Evolutionary conservation across 2,113 vertebrate genomes (phyloP).

Genomic region (Rhabdomys dilectus): DNA sequence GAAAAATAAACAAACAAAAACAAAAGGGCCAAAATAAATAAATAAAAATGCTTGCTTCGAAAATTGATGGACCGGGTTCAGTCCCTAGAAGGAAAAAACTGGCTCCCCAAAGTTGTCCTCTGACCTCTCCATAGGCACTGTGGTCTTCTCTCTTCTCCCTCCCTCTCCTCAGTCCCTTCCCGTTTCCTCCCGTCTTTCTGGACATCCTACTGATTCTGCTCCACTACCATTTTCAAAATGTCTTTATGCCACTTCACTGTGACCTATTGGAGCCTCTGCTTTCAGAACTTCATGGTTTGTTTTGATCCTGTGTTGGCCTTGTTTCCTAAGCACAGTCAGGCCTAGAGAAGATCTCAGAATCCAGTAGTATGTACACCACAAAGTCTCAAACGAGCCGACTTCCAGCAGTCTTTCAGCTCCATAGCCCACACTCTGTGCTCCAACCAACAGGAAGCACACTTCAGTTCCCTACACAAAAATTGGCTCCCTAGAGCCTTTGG

Average conservation of each 20-base stretch:
- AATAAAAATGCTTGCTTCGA: not conserved
- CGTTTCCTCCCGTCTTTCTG: not conserved
- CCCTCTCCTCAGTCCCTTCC: not conserved
- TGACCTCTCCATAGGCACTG: not conserved
- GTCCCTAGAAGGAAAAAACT: not conserved
- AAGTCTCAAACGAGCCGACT: constrained; percentile 2
- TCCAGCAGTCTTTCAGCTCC: not conserved
- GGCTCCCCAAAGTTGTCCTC: not conserved
- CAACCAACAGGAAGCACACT: not conserved
- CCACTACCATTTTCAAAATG: not conserved
- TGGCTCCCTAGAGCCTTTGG: not conserved
- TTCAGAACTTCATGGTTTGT: constrained; percentile 22
- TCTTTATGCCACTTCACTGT: not conserved
- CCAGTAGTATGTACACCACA: not conserved
- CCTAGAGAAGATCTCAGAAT: not conserved
- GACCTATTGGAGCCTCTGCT: not conserved
- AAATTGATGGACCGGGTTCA: not conserved
- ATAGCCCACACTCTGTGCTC: not conserved
- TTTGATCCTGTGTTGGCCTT: not conserved
- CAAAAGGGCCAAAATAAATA: not conserved
- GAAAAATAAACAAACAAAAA: not conserved
- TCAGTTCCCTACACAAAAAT: not conserved
- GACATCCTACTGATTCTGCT: constrained; percentile 8
- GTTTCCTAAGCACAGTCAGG: constrained; percentile 31
- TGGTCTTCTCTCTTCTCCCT: not conserved